phyloP scores from a whole-genome alignment of 2,888 invertebrate species.

The Zaprionus obscuricornis region DNA sequence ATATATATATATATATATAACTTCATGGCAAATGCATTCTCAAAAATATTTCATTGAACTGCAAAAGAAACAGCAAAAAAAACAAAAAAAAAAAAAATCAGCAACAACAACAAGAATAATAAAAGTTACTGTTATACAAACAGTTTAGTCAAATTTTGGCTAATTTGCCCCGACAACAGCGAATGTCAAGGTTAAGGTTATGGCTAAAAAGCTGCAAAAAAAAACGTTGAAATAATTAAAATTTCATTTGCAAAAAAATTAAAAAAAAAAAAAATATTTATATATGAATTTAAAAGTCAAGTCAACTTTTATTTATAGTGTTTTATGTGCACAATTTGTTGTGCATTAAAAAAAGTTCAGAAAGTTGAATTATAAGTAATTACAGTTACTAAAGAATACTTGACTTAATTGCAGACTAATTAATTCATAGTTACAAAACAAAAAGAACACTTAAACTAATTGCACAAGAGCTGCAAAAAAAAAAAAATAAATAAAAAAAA shows the following conservation, averaged over 20 bases:
- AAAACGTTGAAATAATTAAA: too few species aligned
- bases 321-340: slow-evolving; percentile 46
- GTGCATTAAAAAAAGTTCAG: slow-evolving; percentile 8
- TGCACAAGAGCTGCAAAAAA: slow-evolving; percentile 3
- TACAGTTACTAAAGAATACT: too few species aligned
- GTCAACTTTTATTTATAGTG: slow-evolving; percentile 16
- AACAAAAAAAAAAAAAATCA: neutral
- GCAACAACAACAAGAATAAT: neutral
- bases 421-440: neutral
- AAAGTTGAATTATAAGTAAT: slow-evolving; percentile 20
- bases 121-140: slow-evolving; percentile 6
- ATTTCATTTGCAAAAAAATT: neutral
- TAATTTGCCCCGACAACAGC: slow-evolving; percentile 17
- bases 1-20: too few species aligned
- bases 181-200: slow-evolving; percentile 68
- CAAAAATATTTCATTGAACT: too few species aligned
- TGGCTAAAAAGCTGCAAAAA: neutral
- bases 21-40: slow-evolving; percentile 34
- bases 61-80: neutral
- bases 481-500: neutral
- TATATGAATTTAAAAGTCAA: slow-evolving; percentile 24
- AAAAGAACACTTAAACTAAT: slow-evolving; percentile 22
- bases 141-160: slow-evolving; percentile 11
- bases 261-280: neutral
- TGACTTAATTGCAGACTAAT: neutral